phyloP scores from a whole-genome alignment of 2,797 vertebrate species.

The Vultur gryphus region DNA sequence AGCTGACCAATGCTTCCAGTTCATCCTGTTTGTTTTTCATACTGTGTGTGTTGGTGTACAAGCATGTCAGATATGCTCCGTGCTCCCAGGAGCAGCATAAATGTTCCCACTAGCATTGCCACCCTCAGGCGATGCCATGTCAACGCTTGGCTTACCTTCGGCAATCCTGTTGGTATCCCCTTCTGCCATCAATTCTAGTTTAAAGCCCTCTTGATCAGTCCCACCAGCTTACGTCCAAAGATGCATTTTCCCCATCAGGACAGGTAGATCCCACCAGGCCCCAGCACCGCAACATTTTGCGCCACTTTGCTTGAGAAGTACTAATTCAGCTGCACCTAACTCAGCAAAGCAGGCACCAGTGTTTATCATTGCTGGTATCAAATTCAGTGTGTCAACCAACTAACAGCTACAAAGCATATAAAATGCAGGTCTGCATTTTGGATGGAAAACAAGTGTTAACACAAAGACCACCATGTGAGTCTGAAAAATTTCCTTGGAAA shows the following conservation, averaged over 20 bases:
- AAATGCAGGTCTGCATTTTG: not conserved
- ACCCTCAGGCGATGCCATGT: not conserved
- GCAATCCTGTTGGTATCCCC: not conserved
- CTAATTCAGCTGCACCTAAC: not conserved
- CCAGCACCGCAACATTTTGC: not conserved
- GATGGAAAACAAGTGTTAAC: not conserved
- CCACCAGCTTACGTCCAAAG: not conserved
- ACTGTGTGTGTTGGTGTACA: not conserved
- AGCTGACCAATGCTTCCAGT: not conserved
- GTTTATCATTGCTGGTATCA: not conserved
- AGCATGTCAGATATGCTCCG: not conserved
- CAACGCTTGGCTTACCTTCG: not conserved
- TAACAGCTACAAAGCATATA: not conserved
- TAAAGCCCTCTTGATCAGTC: not conserved
- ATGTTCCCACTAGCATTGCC: not conserved
- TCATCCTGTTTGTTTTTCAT: not conserved
- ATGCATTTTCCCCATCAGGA: accelerated
- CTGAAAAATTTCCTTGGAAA: not conserved
- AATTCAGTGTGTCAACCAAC: not conserved
- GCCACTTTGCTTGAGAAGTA: not conserved
- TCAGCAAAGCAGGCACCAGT: not conserved
- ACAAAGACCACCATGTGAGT: not conserved
- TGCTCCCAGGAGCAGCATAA: not conserved
- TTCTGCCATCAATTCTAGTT: not conserved
- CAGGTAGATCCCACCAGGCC: not conserved